These are phyloP conservation scores for Drosophila gaucha DNA, from an alignment of 2,888 invertebrate species.

Conservation along the genomic window DNA sequence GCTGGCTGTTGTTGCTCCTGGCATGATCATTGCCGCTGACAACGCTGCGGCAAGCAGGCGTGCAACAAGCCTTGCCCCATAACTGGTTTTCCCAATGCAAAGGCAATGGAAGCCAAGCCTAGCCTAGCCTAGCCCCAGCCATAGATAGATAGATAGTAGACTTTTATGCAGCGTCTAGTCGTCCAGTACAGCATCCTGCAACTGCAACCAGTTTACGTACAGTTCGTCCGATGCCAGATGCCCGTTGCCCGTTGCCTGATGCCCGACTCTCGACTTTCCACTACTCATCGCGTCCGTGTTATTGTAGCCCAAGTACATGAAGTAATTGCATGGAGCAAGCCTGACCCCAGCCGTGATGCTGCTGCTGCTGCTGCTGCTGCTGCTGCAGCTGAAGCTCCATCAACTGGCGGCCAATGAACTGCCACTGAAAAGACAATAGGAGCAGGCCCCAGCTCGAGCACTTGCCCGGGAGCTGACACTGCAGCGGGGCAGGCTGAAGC, in stretches of 20 bases:
- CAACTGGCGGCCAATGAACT: constrained; percentile 71
- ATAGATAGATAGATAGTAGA: constrained; percentile 76
- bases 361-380: constrained; percentile 15
- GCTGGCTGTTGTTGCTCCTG: constrained; percentile 64
- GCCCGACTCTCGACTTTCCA: constrained; percentile 43
- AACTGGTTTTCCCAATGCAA: constrained; percentile 57
- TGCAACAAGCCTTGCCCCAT: constrained; percentile 75
- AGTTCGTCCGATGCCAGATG: constrained; percentile 42
- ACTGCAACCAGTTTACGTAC: constrained; percentile 76
- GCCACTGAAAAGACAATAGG: constrained; percentile 72
- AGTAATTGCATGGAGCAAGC: constrained; percentile 71
- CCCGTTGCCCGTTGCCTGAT: constrained; percentile 2
- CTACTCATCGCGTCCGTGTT: constrained; percentile 66
- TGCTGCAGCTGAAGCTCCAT: constrained; percentile 43
- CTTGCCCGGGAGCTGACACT: constrained; percentile 5
- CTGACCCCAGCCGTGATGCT: constrained; percentile 57
- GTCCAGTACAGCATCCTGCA: constrained; percentile 48
- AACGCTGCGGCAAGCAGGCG: constrained; percentile 41
- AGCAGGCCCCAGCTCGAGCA: constrained; percentile 29
- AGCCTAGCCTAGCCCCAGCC: constrained; percentile 33
- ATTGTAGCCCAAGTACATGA: constrained; percentile 76
- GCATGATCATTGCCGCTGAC: constrained; percentile 61
- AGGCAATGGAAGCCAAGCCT: constrained; percentile 15
- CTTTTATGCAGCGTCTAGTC: constrained; percentile 31
- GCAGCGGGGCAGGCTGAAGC: constrained; percentile 24